phyloP scores from a whole-genome alignment of 1,140 invertebrate species.

The Aphelinus atriplicis region DNA sequence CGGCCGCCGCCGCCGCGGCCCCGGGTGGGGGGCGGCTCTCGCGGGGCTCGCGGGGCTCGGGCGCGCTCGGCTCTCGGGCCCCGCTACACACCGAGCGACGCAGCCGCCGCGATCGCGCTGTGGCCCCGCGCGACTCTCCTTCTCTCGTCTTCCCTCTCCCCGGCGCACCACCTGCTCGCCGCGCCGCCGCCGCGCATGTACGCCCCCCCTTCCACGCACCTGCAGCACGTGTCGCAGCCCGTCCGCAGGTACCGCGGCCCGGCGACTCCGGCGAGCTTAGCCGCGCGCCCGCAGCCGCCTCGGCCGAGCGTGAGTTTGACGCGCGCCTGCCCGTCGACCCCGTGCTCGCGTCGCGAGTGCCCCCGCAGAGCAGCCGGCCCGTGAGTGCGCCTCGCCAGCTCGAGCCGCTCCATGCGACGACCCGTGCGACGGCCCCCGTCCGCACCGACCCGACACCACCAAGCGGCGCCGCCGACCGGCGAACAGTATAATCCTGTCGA shows the following conservation, averaged over 20 bases:
- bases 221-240: neutral
- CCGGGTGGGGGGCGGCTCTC: too few relatives aligned
- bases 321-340: neutral
- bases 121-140: neutral
- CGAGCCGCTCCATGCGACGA: neutral
- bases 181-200: neutral
- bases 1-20: too few relatives aligned
- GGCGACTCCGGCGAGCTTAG: neutral
- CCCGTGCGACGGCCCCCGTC: neutral
- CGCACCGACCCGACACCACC: neutral
- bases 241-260: neutral
- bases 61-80: too few relatives aligned
- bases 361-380: neutral
- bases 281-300: neutral
- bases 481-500: constrained; percentile 58
- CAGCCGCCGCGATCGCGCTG: constrained; percentile 59
- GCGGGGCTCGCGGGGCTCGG: too few relatives aligned
- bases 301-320: neutral
- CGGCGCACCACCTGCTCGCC: neutral
- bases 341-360: neutral
- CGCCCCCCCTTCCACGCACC: too few relatives aligned
- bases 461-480: constrained; percentile 44
- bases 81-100: constrained; percentile 58
- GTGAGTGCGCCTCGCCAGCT: neutral
- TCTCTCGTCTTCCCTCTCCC: too few relatives aligned